Evolutionary conservation across 2,888 invertebrate genomes (phyloP).

Genomic region (Drosophila demipolita): DNA sequence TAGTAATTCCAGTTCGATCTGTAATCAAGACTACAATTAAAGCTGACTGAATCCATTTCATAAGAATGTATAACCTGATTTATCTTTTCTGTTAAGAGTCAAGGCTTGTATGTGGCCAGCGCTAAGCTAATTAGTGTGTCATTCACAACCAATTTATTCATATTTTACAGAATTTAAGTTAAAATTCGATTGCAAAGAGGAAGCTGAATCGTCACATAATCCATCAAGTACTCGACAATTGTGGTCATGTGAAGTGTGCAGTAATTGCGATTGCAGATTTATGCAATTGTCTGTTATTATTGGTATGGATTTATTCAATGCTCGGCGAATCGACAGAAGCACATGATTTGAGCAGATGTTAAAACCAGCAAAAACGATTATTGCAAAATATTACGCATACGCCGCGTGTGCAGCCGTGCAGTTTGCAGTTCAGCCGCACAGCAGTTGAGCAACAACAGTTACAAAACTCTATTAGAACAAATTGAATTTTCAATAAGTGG

Average conservation of each 20-base stretch:
- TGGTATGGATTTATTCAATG: slow-evolving; percentile 1
- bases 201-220: background rate
- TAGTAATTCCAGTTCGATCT: background rate
- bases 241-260: background rate
- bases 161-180: background rate
- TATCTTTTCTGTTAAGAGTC: background rate
- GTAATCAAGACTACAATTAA: background rate
- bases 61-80: background rate
- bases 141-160: background rate
- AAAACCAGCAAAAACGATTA: background rate
- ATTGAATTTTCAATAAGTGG: slow-evolving; percentile 74
- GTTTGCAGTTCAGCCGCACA: background rate
- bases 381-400: slow-evolving; percentile 42
- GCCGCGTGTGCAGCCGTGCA: slow-evolving; percentile 24
- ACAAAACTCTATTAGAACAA: slow-evolving; percentile 70
- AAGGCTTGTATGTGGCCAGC: background rate
- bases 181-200: background rate
- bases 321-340: background rate
- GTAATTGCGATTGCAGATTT: background rate
- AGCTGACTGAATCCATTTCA: background rate
- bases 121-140: background rate
- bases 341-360: background rate
- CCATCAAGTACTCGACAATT: background rate
- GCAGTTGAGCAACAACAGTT: slow-evolving; percentile 42
- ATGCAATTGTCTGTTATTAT: background rate